Conservation (phyloP, 2,888 invertebrate species). For the Abrostola triplasia region DNA sequence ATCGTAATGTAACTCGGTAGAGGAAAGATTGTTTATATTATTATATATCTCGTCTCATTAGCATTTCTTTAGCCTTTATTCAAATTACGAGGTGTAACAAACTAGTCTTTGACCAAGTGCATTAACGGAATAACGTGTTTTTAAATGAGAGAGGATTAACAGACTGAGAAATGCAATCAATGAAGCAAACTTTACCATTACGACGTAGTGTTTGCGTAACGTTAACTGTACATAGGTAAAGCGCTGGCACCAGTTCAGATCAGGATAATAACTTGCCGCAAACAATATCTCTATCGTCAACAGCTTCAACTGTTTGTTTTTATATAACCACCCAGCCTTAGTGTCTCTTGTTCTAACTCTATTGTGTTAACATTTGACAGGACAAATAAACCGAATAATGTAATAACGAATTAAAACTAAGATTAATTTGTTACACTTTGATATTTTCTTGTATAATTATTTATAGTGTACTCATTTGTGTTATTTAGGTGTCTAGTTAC, state of each 20-base stretch:
- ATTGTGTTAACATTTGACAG: neutral
- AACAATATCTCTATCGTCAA: neutral
- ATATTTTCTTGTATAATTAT: slow-evolving; percentile 16
- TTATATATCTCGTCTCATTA: slow-evolving; percentile 19
- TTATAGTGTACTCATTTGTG: slow-evolving; percentile 21
- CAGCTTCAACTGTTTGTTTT: neutral
- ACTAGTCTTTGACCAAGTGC: slow-evolving; percentile 39
- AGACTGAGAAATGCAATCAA: slow-evolving; percentile 48
- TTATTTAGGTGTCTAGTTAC: slow-evolving; percentile 32
- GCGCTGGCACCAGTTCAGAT: neutral
- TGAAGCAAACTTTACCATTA: neutral
- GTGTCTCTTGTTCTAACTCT: neutral
- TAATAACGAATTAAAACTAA: slow-evolving; percentile 7
- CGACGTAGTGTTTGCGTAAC: neutral
- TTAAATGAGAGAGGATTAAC: slow-evolving; percentile 42
- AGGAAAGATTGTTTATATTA: slow-evolving; percentile 18
- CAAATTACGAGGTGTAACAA: slow-evolving; percentile 56
- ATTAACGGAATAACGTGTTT: slow-evolving; percentile 18
- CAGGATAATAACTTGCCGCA: neutral
- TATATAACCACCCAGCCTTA: neutral
- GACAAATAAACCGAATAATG: no score
- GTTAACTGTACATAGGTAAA: neutral
- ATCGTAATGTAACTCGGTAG: no score
- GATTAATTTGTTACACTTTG: slow-evolving; percentile 56
- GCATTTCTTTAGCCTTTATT: no score